phyloP scores from a whole-genome alignment of 2,113 vertebrate species.

The Caracal caracal region DNA sequence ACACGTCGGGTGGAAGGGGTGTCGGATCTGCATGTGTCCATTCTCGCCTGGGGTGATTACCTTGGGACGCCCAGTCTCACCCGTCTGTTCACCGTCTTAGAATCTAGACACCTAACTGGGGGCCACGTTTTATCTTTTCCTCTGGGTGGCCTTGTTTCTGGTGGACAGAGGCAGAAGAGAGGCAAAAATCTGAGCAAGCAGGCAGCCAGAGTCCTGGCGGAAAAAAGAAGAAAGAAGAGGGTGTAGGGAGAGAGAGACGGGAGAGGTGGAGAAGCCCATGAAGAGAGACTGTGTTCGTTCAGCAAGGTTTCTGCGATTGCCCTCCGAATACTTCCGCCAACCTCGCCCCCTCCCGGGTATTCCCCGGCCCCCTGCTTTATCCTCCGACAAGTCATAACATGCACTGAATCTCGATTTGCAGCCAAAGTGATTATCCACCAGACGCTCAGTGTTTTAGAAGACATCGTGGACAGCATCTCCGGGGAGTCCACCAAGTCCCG shows the following conservation, averaged over 20 bases:
- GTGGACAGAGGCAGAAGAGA: not conserved
- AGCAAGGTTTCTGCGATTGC: not conserved
- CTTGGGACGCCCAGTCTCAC: not conserved
- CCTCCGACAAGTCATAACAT: not conserved
- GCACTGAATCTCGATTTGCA: constrained; percentile 80
- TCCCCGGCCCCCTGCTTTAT: not conserved
- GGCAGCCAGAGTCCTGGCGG: not conserved
- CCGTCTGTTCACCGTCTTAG: not conserved
- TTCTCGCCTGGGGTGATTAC: not conserved
- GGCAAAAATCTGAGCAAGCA: not conserved
- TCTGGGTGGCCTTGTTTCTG: not conserved
- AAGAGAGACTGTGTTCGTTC: not conserved
- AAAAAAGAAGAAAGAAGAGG: not conserved
- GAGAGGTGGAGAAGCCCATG: not conserved
- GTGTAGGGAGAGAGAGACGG: not conserved
- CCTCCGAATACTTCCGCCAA: not conserved
- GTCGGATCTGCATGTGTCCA: not conserved
- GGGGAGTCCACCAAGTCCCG: constrained; percentile 98
- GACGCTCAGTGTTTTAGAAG: constrained; percentile 94
- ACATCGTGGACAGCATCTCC: constrained; percentile 95
- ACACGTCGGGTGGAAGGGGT: not conserved
- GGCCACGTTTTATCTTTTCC: not conserved
- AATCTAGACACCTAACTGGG: not conserved
- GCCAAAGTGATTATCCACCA: constrained; percentile 95
- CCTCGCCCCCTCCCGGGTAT: not conserved